Base-by-base conservation (phyloP, 2,113 vertebrate genomes). In the Psittacara wagleri region DNA sequence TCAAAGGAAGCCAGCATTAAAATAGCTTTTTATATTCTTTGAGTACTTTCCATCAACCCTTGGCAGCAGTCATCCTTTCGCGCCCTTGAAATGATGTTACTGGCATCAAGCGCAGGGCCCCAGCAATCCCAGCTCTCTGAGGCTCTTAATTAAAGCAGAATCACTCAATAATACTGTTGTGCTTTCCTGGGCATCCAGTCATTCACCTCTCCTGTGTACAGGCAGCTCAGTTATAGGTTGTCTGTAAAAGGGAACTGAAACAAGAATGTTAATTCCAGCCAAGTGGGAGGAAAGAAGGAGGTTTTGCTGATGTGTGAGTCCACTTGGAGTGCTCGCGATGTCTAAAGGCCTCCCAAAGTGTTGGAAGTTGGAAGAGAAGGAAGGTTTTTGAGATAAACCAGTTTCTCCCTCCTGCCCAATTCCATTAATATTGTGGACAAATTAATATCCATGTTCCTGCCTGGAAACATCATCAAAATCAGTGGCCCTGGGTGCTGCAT, bases 111-210 rank as follows among this genome's bases (percentile, higher is more conserved):
- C 81, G 73, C 57, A 8, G 62, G 57, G n/a, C 49, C 73, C 24
- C 66, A 66, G 74, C 95, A 82, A 66, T 76, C 95, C 83, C 80
- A 79, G 91, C 66, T 95, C 92, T 93, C 74, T 59, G 86, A 64
- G 69, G 83, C 69, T 84, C 88, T 96, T 96, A 96, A 96, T 97
- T 97, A 97, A 93, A 96, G 83, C 77, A 79, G 86, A 95, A 94
- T 92, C 49, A 5, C 91, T 96, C 95, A 59, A 89, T 94, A 94
- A 96, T 82, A 89, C 88, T 93, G 91, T 88, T 84, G 86, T 95
- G 94, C 96, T 83, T 96, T 94, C 70, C 64, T 52, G 54, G 87
- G 83, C 87, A 94, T 83, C 88, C 86, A 84, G 72, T 95, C 86
- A 74, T 88, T 95, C 93, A 96, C 80, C 90, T 94, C 82, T 94